phyloP scores from a whole-genome alignment of 2,888 invertebrate species.

The Ophioninae sp. region DNA sequence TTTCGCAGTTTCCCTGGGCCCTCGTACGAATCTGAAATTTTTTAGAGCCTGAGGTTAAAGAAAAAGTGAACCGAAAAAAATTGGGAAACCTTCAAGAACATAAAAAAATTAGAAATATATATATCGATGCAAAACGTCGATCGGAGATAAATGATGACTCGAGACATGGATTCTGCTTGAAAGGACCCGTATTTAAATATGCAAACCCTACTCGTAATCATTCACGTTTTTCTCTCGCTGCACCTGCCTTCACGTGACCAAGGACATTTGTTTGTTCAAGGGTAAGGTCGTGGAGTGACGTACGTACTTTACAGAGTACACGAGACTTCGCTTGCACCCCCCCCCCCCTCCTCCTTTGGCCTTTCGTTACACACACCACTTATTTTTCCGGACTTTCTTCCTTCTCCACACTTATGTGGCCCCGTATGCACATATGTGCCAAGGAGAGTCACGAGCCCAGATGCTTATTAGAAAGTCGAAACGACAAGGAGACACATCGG shows the following conservation, averaged over 20 bases:
- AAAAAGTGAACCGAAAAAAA: background rate
- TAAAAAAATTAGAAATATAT: background rate
- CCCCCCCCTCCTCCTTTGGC: conserved; percentile 13
- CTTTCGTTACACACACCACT: conserved; percentile 25
- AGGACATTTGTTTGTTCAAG: conserved; percentile 72
- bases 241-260: conserved; percentile 68
- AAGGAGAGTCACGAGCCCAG: conserved; percentile 39
- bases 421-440: conserved; percentile 9
- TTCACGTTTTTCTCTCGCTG: conserved; percentile 55
- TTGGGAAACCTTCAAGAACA: background rate
- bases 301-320: conserved; percentile 51
- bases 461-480: conserved; percentile 48
- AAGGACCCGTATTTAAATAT: conserved; percentile 23
- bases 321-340: conserved; percentile 40
- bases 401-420: conserved; percentile 14
- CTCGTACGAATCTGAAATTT: background rate
- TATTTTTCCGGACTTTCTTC: conserved; percentile 23
- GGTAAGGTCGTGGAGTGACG: conserved; percentile 70
- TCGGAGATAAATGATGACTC: background rate
- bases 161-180: background rate
- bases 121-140: background rate
- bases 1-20: background rate
- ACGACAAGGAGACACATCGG: conserved; percentile 22
- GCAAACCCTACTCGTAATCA: conserved; percentile 25
- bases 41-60: background rate